Conservation (phyloP, 1,140 invertebrate species). For the Brachionus plicatilis region DNA sequence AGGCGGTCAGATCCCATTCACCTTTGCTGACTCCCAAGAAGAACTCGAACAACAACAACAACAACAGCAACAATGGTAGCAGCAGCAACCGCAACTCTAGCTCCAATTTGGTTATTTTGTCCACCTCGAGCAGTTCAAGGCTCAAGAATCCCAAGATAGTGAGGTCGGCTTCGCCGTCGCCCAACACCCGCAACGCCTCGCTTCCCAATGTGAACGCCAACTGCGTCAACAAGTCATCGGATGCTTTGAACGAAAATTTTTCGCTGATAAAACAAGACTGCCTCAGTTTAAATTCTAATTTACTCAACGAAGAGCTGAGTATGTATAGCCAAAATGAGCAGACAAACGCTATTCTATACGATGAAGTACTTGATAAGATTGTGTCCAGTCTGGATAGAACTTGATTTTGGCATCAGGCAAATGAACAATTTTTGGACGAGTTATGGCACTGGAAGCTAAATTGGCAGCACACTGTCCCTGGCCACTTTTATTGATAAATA, state of each 20-base stretch:
- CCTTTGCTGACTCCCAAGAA: conserved; percentile 1
- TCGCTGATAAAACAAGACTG: conserved; percentile 5
- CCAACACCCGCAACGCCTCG: not conserved
- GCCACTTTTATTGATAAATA: not conserved
- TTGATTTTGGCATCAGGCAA: not conserved
- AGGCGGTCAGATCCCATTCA: conserved; percentile 16
- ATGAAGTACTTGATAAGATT: not conserved
- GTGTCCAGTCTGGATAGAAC: not conserved
- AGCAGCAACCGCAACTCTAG: not conserved
- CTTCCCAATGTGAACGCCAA: not conserved
- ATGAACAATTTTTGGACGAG: not conserved
- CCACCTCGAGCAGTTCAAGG: not conserved
- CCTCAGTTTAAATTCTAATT: not conserved
- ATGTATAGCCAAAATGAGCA: not conserved
- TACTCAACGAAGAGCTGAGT: not conserved
- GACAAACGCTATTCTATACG: not conserved
- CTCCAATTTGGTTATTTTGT: not conserved
- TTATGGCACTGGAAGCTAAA: not conserved
- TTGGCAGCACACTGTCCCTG: not conserved
- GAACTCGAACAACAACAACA: not conserved
- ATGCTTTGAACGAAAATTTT: not conserved
- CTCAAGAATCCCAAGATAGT: not conserved
- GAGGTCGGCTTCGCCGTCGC: not conserved
- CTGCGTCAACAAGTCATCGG: not conserved
- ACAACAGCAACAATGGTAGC: not conserved